Conservation (phyloP, 2,888 invertebrate genomes). For the Drosophila demipolita region DNA sequence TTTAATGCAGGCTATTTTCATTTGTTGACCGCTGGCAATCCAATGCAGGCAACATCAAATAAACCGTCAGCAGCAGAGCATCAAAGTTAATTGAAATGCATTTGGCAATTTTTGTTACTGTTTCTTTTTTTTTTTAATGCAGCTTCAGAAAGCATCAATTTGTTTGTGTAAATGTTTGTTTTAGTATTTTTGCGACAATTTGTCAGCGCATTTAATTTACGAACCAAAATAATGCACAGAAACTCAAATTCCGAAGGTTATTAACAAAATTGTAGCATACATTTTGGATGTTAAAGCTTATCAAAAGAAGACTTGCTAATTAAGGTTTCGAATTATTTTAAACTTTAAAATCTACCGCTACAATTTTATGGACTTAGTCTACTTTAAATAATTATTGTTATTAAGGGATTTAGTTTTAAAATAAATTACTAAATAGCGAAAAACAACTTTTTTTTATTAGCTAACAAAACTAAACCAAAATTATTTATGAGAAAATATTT, state of each 20-base stretch:
- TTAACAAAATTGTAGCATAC: constrained; percentile 25
- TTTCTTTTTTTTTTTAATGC: not conserved
- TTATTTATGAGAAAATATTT: not conserved
- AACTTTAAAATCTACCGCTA: not conserved
- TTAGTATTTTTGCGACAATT: constrained; percentile 51
- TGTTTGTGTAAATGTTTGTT: not conserved
- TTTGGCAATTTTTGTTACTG: constrained; percentile 65
- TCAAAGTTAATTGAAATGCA: constrained; percentile 65
- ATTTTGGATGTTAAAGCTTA: not conserved
- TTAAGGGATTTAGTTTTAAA: not conserved
- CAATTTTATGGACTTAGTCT: not conserved
- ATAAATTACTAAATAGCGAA: not conserved
- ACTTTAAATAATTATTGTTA: not conserved
- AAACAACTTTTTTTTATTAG: not conserved
- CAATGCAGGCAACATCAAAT: constrained; percentile 36
- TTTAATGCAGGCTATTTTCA: constrained; percentile 53
- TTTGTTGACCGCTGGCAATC: constrained; percentile 53
- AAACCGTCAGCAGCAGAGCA: constrained; percentile 6
- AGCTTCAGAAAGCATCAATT: constrained; percentile 26
- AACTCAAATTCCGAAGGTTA: not conserved
- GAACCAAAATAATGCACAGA: constrained; percentile 2
- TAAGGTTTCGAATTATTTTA: not conserved
- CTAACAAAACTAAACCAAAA: not conserved
- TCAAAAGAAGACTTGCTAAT: not conserved
- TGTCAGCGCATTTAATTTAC: constrained; percentile 59